phyloP scores from a whole-genome alignment of 1,140 invertebrate genomes.

The Caenorhabditis briggsae region DNA sequence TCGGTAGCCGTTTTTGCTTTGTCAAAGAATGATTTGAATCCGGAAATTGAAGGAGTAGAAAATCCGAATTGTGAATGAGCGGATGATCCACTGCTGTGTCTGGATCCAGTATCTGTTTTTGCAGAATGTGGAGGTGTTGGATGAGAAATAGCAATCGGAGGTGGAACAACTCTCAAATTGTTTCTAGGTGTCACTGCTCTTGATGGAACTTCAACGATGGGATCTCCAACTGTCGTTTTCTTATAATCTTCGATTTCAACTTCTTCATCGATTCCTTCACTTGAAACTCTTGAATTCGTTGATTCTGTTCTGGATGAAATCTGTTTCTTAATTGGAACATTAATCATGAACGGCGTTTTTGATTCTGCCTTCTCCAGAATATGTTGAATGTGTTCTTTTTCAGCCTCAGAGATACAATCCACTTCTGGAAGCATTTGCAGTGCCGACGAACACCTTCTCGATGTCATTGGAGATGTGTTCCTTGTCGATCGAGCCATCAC shows the following conservation, averaged over 20 bases:
- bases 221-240: slow-evolving; percentile 27
- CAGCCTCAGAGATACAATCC: slow-evolving; percentile 58
- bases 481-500: slow-evolving; percentile 58
- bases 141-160: slow-evolving; percentile 48
- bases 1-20: slow-evolving; percentile 49
- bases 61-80: slow-evolving; percentile 28
- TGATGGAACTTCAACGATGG: neutral
- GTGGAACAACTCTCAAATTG: slow-evolving; percentile 42
- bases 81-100: slow-evolving; percentile 22
- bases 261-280: slow-evolving; percentile 46
- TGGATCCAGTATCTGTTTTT: slow-evolving; percentile 45
- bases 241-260: slow-evolving; percentile 21
- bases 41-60: slow-evolving; percentile 53
- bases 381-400: slow-evolving; percentile 64
- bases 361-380: slow-evolving; percentile 65
- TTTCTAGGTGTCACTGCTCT: slow-evolving; percentile 22
- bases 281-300: slow-evolving; percentile 48
- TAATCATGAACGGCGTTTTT: slow-evolving; percentile 58
- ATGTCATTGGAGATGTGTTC: slow-evolving; percentile 56
- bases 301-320: slow-evolving; percentile 54
- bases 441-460: slow-evolving; percentile 65
- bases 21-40: slow-evolving; percentile 54
- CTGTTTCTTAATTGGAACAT: slow-evolving; percentile 13
- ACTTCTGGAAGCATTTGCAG: slow-evolving; percentile 64
- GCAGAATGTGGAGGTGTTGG: slow-evolving; percentile 34